Base-by-base conservation (phyloP, 2,888 invertebrate species). In the Diaprepes abbreviatus region DNA sequence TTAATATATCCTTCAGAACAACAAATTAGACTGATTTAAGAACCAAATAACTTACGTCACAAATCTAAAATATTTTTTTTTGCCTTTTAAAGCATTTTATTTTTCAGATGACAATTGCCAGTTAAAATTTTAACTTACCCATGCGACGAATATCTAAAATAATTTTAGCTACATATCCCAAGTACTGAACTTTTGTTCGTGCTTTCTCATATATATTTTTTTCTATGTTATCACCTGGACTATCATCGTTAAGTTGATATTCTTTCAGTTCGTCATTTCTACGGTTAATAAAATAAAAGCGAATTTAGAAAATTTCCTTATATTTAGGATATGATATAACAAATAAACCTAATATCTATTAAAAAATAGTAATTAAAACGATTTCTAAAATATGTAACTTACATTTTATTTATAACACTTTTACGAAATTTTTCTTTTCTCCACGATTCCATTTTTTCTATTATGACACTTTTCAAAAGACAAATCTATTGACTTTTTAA, bases 131-230 rank as follows among this genome's bases (percentile, higher is more conserved):
- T 24, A 58, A 12, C 45, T 55, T 55, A 70, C 70, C 60, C 65
- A 60, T 70, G 24, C 48, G 60, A 17, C 66, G 60, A 31, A 70
- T 48, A 12, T 54, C 36, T 17, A 66, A 35, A 16, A 70, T 33
- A 24, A 70, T 55, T 62, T 55, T 70, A 10, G 52, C 62, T 0
- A 62, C 35, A 48, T 70, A 70, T 24, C 70, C 70, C 50, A 70
- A 66, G 55, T 70, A 70, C 12, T 70, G 55, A 14, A 7, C 12
- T 50, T 70, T 70, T 12, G 38, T 48, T 9, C 19, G 6, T 6
- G 64, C 14, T 55, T 48, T 62, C 36, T 63, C 40, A 52, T 28
- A 64, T 31, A 69, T 43, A 36, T 19, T 16, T 19, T 40, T 33
- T 59, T 69, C 69, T 9, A 48, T 16, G 28, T 60, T 48, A 9